Base-by-base conservation (phyloP, 2,888 invertebrate genomes). In the Endotricha flammealis region DNA sequence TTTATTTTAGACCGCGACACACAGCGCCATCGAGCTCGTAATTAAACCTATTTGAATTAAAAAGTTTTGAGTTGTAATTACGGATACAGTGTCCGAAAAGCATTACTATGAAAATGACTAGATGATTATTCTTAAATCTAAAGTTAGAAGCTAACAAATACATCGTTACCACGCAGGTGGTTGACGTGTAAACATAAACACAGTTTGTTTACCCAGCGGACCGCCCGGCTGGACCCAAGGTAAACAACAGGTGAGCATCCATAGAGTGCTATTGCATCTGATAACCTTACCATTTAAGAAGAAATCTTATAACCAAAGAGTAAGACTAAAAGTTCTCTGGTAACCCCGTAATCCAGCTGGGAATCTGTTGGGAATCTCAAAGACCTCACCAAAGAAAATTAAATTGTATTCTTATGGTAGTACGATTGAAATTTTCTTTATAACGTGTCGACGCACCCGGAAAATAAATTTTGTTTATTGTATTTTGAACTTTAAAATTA, bases 111-210 rank as follows among this genome's bases (percentile, higher is more conserved):
- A n/a, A n/a, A n/a, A n/a, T n/a, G n/a, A n/a, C n/a, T n/a, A 32
- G 11, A 32, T 13, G 14, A 16, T 25, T 24, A 25, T 9, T 14
- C 32, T 20, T 20, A 4, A 25, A 29, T 35, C 27, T 34, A 13
- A 34, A 29, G 22, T 23, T 29, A 14, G 28, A 13, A 16, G 22
- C 22, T 42, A 41, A 50, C 53, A 47, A 61, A 51, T 36, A 55
- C 52, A 48, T 55, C 50, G 48, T 50, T 50, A 55, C 43, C 48
- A 53, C 53, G 68, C 75, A 68, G 72, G 72, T 73, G 74, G 73
- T 56, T 64, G 55, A 48, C 47, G 29, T 33, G 48, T 56, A 63
- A 71, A 71, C 59, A 71, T 52, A 64, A 67, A 66, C 53, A 67
- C 33, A 30, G 28, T 38, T 13, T 74, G 64, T 72, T 71, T 72